Conservation (phyloP, 2,797 vertebrate genomes). For the Tragopan temminckii region DNA sequence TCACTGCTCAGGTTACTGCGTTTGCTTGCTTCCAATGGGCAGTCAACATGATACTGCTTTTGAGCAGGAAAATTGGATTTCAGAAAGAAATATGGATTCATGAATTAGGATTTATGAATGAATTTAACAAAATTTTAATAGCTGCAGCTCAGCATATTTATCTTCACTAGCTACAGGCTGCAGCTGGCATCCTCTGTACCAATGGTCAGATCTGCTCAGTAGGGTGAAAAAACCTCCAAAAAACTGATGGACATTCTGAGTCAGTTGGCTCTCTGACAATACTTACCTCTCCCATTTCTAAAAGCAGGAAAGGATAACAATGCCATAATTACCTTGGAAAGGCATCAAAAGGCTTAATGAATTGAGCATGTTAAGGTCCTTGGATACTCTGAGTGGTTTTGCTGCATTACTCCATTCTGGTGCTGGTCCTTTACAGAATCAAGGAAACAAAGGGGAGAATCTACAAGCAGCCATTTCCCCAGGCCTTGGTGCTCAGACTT, state of each 20-base stretch:
- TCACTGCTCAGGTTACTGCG: rapidly evolving
- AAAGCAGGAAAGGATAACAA: neutral
- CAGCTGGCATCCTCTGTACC: neutral
- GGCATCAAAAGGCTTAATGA: neutral
- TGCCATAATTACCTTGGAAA: neutral
- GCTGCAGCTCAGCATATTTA: neutral
- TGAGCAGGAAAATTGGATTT: neutral
- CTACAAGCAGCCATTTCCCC: neutral
- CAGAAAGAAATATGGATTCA: neutral
- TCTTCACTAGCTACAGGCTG: neutral
- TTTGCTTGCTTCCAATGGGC: neutral
- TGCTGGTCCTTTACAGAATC: neutral
- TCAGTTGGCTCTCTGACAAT: neutral
- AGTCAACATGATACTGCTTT: neutral
- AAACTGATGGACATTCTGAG: neutral
- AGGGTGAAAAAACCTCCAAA: neutral
- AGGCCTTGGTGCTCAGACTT: neutral
- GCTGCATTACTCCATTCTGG: neutral
- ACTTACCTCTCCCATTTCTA: neutral
- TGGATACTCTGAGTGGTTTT: neutral
- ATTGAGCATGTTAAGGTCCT: neutral
- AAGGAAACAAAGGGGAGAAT: neutral
- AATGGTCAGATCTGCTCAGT: neutral
- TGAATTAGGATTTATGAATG: neutral
- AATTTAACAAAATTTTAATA: neutral